phyloP scores from a whole-genome alignment of 2,797 vertebrate species.

The Coreius guichenoti region DNA sequence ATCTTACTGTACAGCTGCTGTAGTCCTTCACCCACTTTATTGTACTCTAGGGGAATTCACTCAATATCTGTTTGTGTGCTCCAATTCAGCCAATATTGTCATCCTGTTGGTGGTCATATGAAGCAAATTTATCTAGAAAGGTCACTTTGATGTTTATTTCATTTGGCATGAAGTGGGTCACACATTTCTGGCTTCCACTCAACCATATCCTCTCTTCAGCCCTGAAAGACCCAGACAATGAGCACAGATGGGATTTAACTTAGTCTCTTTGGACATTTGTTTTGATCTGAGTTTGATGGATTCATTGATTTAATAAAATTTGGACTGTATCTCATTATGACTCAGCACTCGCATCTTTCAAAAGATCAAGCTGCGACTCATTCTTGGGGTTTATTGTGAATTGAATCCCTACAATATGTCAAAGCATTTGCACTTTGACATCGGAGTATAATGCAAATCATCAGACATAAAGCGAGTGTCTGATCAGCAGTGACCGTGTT shows the following conservation, averaged over 20 bases:
- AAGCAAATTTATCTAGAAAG: conserved; percentile 29
- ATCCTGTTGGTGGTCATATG: background rate
- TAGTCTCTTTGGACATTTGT: background rate
- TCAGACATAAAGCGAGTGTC: background rate
- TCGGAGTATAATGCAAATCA: conserved; percentile 6
- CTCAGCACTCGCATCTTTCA: background rate
- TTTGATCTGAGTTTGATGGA: conserved; percentile 4
- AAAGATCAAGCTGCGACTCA: background rate
- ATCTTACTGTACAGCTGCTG: conserved; percentile 44
- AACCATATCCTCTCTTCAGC: background rate
- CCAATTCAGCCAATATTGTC: background rate
- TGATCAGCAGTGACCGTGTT: background rate
- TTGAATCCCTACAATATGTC: background rate
- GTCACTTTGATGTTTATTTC: conserved; percentile 8
- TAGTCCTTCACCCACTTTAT: conserved; percentile 1
- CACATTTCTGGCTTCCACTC: conserved; percentile 24
- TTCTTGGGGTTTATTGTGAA: background rate
- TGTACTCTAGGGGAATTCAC: conserved; percentile 10
- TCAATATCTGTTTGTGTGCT: background rate
- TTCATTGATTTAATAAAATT: background rate
- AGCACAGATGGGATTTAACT: conserved; percentile 11
- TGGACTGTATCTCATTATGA: background rate
- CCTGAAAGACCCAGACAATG: background rate
- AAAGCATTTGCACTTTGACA: conserved; percentile 16
- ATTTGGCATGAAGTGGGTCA: conserved; percentile 42